Base-by-base conservation (phyloP, 64 coral and sea anemone genomes). In the Acropora tenuis region DNA sequence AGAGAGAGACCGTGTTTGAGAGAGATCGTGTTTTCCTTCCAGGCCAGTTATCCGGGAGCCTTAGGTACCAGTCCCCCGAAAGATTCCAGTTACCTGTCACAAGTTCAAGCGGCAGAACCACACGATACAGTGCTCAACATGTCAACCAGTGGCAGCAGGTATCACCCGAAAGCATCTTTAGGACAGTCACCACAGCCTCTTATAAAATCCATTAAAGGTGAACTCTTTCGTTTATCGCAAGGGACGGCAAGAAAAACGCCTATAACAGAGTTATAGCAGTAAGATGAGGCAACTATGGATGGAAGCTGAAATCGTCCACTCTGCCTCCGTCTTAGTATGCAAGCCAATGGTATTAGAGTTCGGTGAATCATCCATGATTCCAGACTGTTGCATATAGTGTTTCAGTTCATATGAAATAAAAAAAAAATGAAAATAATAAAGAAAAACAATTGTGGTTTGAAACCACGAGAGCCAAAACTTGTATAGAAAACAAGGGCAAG, bases 161-260 rank as follows among this genome's bases (percentile, higher is more conserved):
- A 75, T 11, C 89, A 95, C 69, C 95, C 69, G 77, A 67, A 75
- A 57, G 12, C 67, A 48, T 30, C 88, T 61, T 88, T 97, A 66
- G 95, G 95, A 85, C 88, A 90, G 43, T 90, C 95, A 41, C 92
- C 95, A 5, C 95, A 97, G 72, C 95, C 95, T 1, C 83, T 97
- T 2, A 97, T 97, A 50, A 80, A 89, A 61, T 97, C 95, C 6
- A 97, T 97, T 20, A 97, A 97, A 71, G 95, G 91, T 43, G 95
- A 97, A 85, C 84, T 97, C 0, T 69, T 97, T 69, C 82, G 95
- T 82, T 79, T 97, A 52, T 93, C 92, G 2, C 87, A 93, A 69
- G 95, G 95, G 50, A 88, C 78, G 43, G 48, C 76, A 15, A 93
- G 83, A 82, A 88, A 92, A 83, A 97, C 95, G 18, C 92, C 92